Base-by-base conservation (phyloP, 2,888 invertebrate species). In the Platynereis dumerilii region DNA sequence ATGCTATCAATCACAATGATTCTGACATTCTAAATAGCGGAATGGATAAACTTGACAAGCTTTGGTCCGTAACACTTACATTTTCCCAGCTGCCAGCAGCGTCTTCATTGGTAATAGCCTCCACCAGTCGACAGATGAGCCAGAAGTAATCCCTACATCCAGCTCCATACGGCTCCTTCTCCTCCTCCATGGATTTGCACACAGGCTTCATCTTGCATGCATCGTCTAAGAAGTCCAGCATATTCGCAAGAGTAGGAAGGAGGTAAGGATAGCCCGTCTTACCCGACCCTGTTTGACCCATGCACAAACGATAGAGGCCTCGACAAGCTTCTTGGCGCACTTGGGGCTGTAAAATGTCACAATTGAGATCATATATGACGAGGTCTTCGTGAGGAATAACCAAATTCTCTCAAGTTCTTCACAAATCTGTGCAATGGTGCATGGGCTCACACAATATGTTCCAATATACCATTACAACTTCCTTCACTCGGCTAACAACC, bases 131-230 rank as follows among this genome's bases (percentile, higher is more conserved):
- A 71, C 94, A 93, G 17, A 94, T 88, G 2, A 96, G 87, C 94
- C 95, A 95, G 83, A 96, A 96, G 84, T 94, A 96, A 82, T 96
- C 96, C 7, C 94, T 87, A 80, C 95, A 96, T 0, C 95, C 95
- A 0, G 95, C 94, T 0, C 95, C 96, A 80, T 94, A 95, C 0
- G 94, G 93, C 79, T 95, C 95, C 80, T 96, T 81, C 64, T 80
- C 78, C 58, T 81, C 73, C 39, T 71, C 65, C 39, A 54, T 61
- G 20, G 34, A 39, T 64, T 85, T 76, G 74, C 86, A 86, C 75
- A 86, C 86, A 12, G 91, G 90, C 42, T 91, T 88, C 91, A 96
- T 93, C 75, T 91, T 89, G 72, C 94, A 92, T 1, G 96, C 95
- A 62, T 92, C 89, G 10, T 91, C 89, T 74, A 96, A 86, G 80